These are phyloP conservation scores for Limulus polyphemus DNA, from an alignment of 2,888 invertebrate species.

Conservation along the genomic window DNA sequence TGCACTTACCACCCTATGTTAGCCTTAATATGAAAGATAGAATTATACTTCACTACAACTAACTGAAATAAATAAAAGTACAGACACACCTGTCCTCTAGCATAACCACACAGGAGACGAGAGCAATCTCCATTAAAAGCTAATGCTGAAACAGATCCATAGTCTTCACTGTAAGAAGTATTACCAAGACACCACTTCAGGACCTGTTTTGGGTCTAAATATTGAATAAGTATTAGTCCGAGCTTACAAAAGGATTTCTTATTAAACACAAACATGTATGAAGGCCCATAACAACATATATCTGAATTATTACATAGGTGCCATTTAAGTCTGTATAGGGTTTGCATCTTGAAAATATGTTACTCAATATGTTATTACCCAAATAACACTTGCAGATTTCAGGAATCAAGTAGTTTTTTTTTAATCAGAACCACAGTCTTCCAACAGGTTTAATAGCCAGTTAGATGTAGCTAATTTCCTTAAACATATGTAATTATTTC, in stretches of 20 bases:
- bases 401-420: no score
- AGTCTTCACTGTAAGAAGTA: conserved; percentile 55
- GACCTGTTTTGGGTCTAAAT: conserved; percentile 51
- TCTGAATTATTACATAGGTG: no score
- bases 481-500: no score
- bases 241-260: neutral
- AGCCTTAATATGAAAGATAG: no score
- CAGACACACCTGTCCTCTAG: conserved; percentile 50
- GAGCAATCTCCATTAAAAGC: conserved; percentile 77
- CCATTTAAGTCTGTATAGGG: no score
- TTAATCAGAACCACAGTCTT: no score
- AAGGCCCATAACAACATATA: conserved; percentile 1
- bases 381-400: no score
- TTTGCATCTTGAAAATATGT: no score
- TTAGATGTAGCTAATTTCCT: no score
- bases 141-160: conserved; percentile 48
- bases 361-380: no score
- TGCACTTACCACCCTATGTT: no score
- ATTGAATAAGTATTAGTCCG: conserved; percentile 2
- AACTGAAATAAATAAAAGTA: conserved; percentile 3
- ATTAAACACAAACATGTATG: neutral
- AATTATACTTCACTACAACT: neutral
- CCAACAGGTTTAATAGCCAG: no score
- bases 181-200: conserved; percentile 70
- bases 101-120: conserved; percentile 64